Evolutionary conservation across 2,797 vertebrate species (phyloP), one percentile per base, ranked within the genome.

Genomic region (Anolis apletophallus): DNA sequence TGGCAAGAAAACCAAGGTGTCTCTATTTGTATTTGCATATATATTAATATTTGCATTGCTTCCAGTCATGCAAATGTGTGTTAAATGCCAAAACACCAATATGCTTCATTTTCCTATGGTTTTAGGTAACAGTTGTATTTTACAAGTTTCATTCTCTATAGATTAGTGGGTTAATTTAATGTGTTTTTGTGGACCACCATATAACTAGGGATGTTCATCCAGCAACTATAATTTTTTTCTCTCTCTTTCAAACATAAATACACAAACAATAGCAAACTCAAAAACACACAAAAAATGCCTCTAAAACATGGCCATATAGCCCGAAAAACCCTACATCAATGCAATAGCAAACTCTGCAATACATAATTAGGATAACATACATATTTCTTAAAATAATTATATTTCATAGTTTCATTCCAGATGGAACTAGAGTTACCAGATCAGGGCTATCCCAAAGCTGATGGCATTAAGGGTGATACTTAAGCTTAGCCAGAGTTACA

Each of bases 21-120:
- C 57, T 73, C 19, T 80, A 26, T 80, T 80, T 29, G 19, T 73
- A 86, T 86, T 80, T 80, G 85, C 78, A 80, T 80, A 80, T 36
- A 73, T 86, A 74, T 86, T 72, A 59, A 80, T 80, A 72, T 80
- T 79, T 85, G 52, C 67, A 79, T 85, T 40, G 34, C 84, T 85
- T 79, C 52, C 64, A 59, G 84, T 71, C 84, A 50, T 79, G 84
- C 46, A 79, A 85, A 85, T 71, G 54, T 59, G 69, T 71, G 67
- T 76, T 79, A 78, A 79, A 85, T 40, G 36, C 64, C 32, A 36
- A 79, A 78, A 68, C 26, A 85, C 19, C 52, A 17, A 71, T 78
- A 69, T 85, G 7, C 75, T 71, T 59, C 14, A 71, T 85, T 71
- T 69, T 71, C 23, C 69, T 14, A 17, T 73, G 52, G 21, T 83